Evolutionary conservation across 2,113 vertebrate genomes (phyloP), one percentile per base, ranked within the genome.

Genomic region (Chaenocephalus aceratus): DNA sequence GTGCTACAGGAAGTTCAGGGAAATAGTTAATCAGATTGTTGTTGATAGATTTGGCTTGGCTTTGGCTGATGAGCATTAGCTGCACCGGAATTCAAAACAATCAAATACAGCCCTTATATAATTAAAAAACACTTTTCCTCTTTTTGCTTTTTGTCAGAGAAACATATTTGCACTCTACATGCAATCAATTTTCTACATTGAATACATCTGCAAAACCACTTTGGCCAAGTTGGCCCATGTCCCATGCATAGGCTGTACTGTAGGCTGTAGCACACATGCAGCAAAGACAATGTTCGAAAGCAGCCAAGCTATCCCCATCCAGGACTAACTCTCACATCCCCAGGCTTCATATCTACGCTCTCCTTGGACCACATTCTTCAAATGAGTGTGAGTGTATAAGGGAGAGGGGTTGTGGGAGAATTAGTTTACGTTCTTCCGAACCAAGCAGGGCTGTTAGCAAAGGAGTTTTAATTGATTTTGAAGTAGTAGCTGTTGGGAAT

Each of bases 391-490:
- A 67, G 56, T 75, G 63, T 86, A 60, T 68, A n/a, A 58, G 45
- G 46, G 54, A 48, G 59, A 44, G 34, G 10, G 26, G 54, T 34
- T 6, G 13, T 12, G 41, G 74, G n/a, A 66, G 73, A 80, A 83
- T 89, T 62, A 48, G 69, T 64, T 80, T 74, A 61, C 54, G 70
- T 80, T 44, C 49, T 66, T 83, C 65, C 79, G 79, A 89, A 86
- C 61, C 73, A 79, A 73, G 80, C 80, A 77, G 78, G 75, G 60
- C 88, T 87, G 78, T 82, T 81, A 86, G 91, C 88, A 74, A 89
- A 87, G 84, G 34, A 49, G 60, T 88, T 89, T 91, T 90, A 92
- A 93, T 90, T 92, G 87, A 94, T 93, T 93, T 89, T 84, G 78
- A 86, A 83, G 88, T 75, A 34, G 80, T 89, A 67, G 89, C 92